Base-by-base conservation (phyloP, 2,888 invertebrate species). In the Lasioglossum figueresi region DNA sequence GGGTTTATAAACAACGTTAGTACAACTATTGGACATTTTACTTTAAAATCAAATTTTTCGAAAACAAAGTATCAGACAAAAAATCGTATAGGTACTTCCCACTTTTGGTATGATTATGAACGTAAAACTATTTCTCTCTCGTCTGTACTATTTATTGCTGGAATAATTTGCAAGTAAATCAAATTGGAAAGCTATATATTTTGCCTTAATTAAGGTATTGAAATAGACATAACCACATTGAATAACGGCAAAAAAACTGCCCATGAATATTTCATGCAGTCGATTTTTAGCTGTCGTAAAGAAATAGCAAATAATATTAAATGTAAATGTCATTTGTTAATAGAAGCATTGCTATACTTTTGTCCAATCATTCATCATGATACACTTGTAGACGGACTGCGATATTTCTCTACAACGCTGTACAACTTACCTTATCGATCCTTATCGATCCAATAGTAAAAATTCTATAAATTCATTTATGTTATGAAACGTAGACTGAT, bases 341-440 rank as follows among this genome's bases (percentile, higher is more conserved):
- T 19, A 63, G 34, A 71, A 56, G 27, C 31, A 23, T 63, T 43
- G 27, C 10, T 10, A 43, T 6, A 27, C 14, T 34, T 45, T 40
- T 66, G 19, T 59, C 4, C n/a, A 63, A 71, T 63, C 14, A 82
- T 52, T 34, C 23, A n/a, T 23, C 37, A 31, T 40, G 31, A 34
- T 5, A 19, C 52, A 19, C 14, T 52, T n/a, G 37, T 79, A 8
- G 6, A 40, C 68, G 27, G 43, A 52, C 45, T 81, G 56, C 43
- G 59, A 73, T 37, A 73, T 74, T 48, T 37, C 56, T 82, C 43
- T 79, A 34, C n/a, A 59, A 10, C 40, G 40, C 56, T 75, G 34
- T 56, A 74, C 48, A 63, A 85, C 85, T 85, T 85, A 85, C 85
- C 85, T 85, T 85, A 76, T n/a, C 27, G 6, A 79, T 63, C 76